phyloP scores from a whole-genome alignment of 2,113 vertebrate species.

The Polypterus bichir region DNA sequence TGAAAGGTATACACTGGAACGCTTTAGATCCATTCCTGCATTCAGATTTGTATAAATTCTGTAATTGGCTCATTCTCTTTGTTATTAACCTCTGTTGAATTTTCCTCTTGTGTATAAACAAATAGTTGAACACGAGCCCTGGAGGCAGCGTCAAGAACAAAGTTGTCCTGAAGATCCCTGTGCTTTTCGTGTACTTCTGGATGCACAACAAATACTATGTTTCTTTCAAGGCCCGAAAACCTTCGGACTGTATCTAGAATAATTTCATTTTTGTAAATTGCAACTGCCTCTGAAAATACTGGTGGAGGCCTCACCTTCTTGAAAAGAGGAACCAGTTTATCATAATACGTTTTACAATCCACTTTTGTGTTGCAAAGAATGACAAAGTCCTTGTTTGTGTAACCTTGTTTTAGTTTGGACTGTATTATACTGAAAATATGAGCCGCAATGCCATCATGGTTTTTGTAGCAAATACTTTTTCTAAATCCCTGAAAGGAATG shows the following conservation, averaged over 20 bases:
- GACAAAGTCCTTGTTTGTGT: conserved; percentile 31
- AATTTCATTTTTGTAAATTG: not conserved
- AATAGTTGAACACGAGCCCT: not conserved
- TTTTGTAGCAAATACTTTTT: not conserved
- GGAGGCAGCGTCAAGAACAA: not conserved
- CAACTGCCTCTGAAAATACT: conserved; percentile 1
- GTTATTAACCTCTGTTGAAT: too few species aligned
- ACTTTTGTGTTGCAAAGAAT: conserved; percentile 28
- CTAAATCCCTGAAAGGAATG: conserved; percentile 19
- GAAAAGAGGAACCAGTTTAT: conserved; percentile 10
- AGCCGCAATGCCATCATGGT: not conserved
- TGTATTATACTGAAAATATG: conserved; percentile 20
- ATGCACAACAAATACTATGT: conserved; percentile 36
- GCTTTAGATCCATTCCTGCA: too few species aligned
- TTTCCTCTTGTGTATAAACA: not conserved
- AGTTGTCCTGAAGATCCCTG: not conserved
- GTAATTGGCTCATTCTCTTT: too few species aligned
- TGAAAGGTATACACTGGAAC: too few species aligned
- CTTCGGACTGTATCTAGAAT: conserved; percentile 32
- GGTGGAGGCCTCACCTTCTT: not conserved
- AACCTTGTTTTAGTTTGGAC: conserved; percentile 21
- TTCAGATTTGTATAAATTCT: too few species aligned
- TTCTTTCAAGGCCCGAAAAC: conserved; percentile 41
- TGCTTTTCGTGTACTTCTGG: conserved; percentile 5
- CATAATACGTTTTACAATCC: not conserved